Percentiles rank a stretch among this genome's conserved stretches.
phyloP scores from a whole-genome alignment of 2,113 vertebrate genomes.

The Sciurus niger region DNA sequence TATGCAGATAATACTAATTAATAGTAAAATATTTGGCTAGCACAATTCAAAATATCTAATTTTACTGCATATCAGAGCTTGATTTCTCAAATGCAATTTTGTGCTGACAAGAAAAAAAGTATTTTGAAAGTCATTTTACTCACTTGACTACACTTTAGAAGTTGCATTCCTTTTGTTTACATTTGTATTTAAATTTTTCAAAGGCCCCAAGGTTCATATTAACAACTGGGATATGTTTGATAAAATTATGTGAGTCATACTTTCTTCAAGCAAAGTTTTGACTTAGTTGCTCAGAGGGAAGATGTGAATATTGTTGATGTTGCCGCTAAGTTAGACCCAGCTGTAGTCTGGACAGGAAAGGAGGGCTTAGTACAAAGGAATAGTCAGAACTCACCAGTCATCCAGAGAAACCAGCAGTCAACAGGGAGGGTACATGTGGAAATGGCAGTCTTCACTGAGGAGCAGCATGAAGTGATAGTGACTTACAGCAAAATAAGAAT shows the following conservation, averaged over 20 bases:
- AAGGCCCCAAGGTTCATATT: too few relatives aligned
- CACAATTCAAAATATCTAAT: neutral
- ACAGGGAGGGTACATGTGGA: accelerated
- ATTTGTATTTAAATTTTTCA: neutral
- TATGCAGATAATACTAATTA: neutral
- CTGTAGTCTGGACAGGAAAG: neutral
- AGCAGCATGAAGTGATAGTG: neutral
- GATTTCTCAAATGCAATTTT: neutral
- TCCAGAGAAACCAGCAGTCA: accelerated
- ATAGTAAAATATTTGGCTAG: too few relatives aligned
- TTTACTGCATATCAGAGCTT: neutral
- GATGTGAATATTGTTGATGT: accelerated
- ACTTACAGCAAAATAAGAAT: neutral
- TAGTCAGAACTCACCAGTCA: too few relatives aligned
- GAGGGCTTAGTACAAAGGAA: too few relatives aligned
- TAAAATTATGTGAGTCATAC: too few relatives aligned
- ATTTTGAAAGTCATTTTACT: neutral
- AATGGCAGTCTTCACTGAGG: neutral
- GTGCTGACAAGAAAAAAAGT: neutral
- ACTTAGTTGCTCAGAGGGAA: neutral
- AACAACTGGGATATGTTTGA: too few relatives aligned
- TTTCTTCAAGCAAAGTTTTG: neutral
- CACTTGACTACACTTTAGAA: neutral
- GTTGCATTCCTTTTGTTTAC: neutral
- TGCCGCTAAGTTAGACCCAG: neutral